A percentile compares a stretch with the other conserved stretches of the same genome.
Conservation (phyloP, 53 echinoderm and acorn worm genomes). For the Zoroaster sp. region DNA sequence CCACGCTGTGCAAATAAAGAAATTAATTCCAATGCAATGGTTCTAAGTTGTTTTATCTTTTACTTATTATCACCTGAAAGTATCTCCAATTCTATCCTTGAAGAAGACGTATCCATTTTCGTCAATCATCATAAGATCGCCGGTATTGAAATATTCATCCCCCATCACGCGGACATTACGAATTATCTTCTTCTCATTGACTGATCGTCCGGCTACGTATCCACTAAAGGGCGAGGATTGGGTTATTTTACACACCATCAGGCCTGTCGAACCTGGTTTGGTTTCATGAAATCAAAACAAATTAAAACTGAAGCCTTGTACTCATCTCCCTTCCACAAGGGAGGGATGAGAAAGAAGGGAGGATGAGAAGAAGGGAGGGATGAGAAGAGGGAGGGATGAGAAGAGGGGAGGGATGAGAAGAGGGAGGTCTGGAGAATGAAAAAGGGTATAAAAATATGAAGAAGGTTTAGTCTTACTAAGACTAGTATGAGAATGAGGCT, state of each 20-base stretch:
- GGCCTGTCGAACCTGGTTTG: constrained; percentile 55
- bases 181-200: constrained; percentile 84
- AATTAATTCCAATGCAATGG: too few relatives aligned
- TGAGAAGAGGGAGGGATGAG: too few relatives aligned
- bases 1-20: too few relatives aligned
- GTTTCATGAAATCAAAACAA: not conserved
- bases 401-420: too few relatives aligned
- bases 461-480: too few relatives aligned
- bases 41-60: not conserved
- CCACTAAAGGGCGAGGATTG: constrained; percentile 41
- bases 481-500: too few relatives aligned
- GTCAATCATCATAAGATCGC: constrained; percentile 86
- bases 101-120: constrained; percentile 84
- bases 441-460: too few relatives aligned
- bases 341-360: not conserved
- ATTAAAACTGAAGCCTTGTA: not conserved
- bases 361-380: too few relatives aligned
- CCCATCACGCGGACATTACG: constrained; percentile 70
- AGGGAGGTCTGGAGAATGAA: too few relatives aligned
- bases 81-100: constrained; percentile 88
- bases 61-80: constrained; percentile 72
- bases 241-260: constrained; percentile 45
- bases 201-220: constrained; percentile 43
- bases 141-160: constrained; percentile 89
- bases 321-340: not conserved